phyloP scores from a whole-genome alignment of 2,113 vertebrate species.

The Saguinus midas region DNA sequence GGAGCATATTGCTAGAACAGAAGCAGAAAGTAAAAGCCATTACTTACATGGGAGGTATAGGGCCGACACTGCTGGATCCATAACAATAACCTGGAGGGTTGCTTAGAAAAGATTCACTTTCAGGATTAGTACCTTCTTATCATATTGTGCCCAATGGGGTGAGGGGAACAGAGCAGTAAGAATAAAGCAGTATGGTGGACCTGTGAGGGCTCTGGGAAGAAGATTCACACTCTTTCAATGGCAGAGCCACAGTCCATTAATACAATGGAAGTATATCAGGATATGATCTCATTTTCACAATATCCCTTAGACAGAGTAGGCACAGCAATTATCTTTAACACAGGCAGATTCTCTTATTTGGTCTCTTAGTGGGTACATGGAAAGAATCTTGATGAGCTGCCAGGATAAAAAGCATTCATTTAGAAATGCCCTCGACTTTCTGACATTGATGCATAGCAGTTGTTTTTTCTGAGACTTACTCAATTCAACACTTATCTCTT shows the following conservation, averaged over 20 bases:
- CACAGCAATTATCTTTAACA: background rate
- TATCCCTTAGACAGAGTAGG: too few relatives aligned
- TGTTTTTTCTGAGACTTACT: background rate
- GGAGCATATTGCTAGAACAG: conserved; percentile 91
- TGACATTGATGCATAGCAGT: background rate
- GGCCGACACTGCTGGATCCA: background rate
- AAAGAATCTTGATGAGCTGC: background rate
- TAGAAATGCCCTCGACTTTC: background rate
- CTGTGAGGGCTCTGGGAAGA: background rate
- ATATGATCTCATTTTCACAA: background rate
- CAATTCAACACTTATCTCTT: background rate
- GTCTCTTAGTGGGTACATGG: background rate
- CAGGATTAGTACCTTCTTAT: background rate
- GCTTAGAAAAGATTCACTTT: background rate
- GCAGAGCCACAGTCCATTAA: background rate
- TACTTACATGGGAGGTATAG: background rate
- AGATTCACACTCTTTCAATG: background rate
- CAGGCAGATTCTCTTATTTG: background rate
- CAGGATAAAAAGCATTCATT: background rate
- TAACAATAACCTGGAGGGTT: background rate
- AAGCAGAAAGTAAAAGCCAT: background rate
- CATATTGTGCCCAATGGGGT: background rate
- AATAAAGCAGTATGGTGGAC: too few relatives aligned
- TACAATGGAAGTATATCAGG: fast-evolving
- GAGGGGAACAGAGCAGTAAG: too few relatives aligned